A percentile compares a stretch with the other conserved stretches of the same genome.
Evolutionary conservation across 2,113 vertebrate species (phyloP).

Genomic region (Melanocharis versteri): DNA sequence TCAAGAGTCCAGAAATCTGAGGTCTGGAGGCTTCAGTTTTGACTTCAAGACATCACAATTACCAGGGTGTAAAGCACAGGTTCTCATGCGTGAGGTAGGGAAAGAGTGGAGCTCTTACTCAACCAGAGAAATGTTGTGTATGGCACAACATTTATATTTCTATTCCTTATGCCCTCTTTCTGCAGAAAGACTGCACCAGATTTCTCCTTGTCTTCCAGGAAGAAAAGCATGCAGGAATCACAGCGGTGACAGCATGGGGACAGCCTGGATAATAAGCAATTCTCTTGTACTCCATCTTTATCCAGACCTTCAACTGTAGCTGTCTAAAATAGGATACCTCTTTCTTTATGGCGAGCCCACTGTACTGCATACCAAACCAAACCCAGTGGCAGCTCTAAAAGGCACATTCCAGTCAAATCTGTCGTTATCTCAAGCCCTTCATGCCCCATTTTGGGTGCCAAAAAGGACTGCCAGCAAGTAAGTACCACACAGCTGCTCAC

Average conservation of each 20-base stretch:
- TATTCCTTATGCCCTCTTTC: neutral
- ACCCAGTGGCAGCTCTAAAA: neutral
- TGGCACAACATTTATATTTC: neutral
- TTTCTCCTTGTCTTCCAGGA: neutral
- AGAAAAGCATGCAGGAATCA: neutral
- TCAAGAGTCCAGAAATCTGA: neutral
- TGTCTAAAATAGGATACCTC: neutral
- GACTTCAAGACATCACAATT: neutral
- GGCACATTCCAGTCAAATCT: neutral
- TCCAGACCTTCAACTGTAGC: neutral
- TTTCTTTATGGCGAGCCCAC: neutral
- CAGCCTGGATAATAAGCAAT: neutral
- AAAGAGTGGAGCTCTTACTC: neutral
- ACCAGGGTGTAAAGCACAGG: neutral
- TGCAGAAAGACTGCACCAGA: neutral
- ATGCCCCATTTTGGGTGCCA: neutral
- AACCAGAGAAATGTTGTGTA: neutral
- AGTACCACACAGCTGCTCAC: fast-evolving
- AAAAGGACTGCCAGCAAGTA: neutral
- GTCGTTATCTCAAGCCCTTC: neutral
- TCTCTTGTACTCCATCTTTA: neutral
- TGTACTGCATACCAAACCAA: neutral
- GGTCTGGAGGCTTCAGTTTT: neutral
- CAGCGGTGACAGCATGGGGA: neutral
- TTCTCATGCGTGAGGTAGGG: neutral